A percentile compares a stretch with the other conserved stretches of the same genome.
phyloP scores from a whole-genome alignment of 2,113 vertebrate species.

The Platichthys flesus region DNA sequence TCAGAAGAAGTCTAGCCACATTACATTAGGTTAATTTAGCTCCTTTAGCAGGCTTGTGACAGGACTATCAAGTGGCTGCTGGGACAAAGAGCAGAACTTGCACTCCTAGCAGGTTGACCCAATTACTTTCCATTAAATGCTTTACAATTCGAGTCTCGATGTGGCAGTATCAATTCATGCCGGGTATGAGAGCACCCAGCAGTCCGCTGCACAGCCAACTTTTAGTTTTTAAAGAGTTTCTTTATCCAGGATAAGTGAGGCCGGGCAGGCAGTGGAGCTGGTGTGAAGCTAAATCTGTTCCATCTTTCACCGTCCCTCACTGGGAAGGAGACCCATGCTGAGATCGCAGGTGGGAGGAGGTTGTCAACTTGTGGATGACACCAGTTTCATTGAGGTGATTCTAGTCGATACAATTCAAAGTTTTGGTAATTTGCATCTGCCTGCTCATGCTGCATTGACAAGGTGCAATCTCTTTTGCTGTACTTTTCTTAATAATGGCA shows the following conservation, averaged over 20 bases:
- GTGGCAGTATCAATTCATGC: constrained; percentile 13
- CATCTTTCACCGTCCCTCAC: neutral
- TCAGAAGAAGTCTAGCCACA: neutral
- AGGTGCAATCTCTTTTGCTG: too few relatives aligned
- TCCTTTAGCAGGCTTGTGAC: constrained; percentile 32
- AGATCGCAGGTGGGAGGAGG: neutral
- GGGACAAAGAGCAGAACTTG: constrained; percentile 42
- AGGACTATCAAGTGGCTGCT: constrained; percentile 41
- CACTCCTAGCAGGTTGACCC: constrained; percentile 39
- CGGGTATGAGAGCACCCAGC: constrained; percentile 3
- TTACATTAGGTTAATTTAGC: constrained; percentile 20
- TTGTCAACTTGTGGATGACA: neutral
- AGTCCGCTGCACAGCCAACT: constrained; percentile 5
- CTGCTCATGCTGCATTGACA: neutral
- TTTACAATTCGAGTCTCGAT: constrained; percentile 32
- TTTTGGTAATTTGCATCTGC: neutral
- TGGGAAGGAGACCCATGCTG: neutral
- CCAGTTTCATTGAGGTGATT: neutral
- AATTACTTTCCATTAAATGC: constrained; percentile 37
- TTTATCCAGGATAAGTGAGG: neutral
- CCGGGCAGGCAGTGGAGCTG: constrained; percentile 14
- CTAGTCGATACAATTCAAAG: too few relatives aligned
- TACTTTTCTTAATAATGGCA: too few relatives aligned
- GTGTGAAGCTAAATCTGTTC: neutral
- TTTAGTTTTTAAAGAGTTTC: constrained; percentile 1